A percentile compares a stretch with the other conserved stretches of the same genome.
Conservation (phyloP, 2,888 invertebrate species). For the Lampropteryx suffumata region DNA sequence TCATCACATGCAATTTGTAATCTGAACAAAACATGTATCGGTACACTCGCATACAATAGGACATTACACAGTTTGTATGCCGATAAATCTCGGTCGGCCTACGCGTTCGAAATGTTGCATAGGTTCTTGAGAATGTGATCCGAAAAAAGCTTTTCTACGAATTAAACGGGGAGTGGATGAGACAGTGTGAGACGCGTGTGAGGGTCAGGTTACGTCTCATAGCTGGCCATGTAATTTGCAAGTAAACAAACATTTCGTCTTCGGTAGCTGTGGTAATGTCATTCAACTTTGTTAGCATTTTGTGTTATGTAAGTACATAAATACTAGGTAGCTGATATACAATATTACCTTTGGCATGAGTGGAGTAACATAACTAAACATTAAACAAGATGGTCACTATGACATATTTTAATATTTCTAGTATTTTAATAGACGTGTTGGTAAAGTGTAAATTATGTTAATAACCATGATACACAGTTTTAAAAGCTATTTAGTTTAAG, state of each 20-base stretch:
- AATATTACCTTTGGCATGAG: background rate
- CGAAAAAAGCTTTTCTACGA: slow-evolving; percentile 59
- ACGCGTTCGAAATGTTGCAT: slow-evolving; percentile 52
- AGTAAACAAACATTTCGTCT: slow-evolving; percentile 22
- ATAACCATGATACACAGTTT: too few species aligned
- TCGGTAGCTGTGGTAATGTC: slow-evolving; percentile 33
- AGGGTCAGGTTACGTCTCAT: slow-evolving; percentile 43
- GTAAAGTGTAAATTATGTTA: too few species aligned
- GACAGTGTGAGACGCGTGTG: slow-evolving; percentile 48
- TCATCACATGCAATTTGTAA: slow-evolving; percentile 49
- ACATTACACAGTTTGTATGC: slow-evolving; percentile 53
- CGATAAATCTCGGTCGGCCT: slow-evolving; percentile 57
- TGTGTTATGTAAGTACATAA: background rate
- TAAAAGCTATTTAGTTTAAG: too few species aligned
- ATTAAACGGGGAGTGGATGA: slow-evolving; percentile 49
- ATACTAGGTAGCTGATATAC: background rate
- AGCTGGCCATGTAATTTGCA: slow-evolving; percentile 25
- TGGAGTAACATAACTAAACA: too few species aligned
- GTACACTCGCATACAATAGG: slow-evolving; percentile 56
- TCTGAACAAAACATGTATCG: slow-evolving; percentile 54
- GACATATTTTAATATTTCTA: too few species aligned
- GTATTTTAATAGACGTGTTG: too few species aligned
- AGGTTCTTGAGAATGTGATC: slow-evolving; percentile 49
- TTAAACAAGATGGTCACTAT: too few species aligned
- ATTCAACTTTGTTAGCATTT: slow-evolving; percentile 34